Evolutionary conservation across 2,797 vertebrate genomes (phyloP).

Genomic region (Phalanger gymnotis): DNA sequence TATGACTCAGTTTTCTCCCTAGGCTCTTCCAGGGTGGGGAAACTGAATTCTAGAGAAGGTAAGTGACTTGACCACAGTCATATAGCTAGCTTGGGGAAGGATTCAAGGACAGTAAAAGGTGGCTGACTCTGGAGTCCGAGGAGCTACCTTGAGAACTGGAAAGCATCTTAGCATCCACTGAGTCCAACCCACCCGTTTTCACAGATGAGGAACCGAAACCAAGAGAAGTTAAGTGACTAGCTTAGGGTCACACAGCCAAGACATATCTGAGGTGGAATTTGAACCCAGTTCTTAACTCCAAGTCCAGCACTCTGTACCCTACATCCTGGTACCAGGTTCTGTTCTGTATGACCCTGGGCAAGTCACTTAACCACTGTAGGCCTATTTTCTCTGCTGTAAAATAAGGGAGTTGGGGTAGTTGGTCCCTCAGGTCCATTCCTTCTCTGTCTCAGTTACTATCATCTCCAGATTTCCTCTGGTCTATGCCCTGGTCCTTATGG

Average conservation of each 20-base stretch:
- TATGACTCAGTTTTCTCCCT: too few species aligned
- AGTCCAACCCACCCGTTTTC: background rate
- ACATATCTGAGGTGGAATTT: background rate
- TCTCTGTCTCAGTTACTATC: background rate
- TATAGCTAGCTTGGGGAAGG: background rate
- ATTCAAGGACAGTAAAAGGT: background rate
- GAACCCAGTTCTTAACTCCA: background rate
- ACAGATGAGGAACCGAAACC: background rate
- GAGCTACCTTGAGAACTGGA: too few species aligned
- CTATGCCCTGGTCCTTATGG: too few species aligned
- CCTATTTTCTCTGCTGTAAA: background rate
- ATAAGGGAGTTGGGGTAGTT: background rate
- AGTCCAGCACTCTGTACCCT: background rate
- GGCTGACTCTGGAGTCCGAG: background rate
- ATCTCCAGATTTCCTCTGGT: background rate
- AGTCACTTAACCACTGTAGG: background rate
- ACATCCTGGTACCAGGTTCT: background rate
- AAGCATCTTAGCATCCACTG: background rate
- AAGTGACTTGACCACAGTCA: rapidly evolving
- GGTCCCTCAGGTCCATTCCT: background rate
- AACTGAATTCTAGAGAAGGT: background rate
- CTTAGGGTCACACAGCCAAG: background rate
- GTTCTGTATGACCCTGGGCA: background rate
- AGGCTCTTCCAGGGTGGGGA: background rate
- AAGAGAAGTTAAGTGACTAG: too few species aligned